phyloP scores from a whole-genome alignment of 2,113 vertebrate species.

The Corynorhinus townsendii region DNA sequence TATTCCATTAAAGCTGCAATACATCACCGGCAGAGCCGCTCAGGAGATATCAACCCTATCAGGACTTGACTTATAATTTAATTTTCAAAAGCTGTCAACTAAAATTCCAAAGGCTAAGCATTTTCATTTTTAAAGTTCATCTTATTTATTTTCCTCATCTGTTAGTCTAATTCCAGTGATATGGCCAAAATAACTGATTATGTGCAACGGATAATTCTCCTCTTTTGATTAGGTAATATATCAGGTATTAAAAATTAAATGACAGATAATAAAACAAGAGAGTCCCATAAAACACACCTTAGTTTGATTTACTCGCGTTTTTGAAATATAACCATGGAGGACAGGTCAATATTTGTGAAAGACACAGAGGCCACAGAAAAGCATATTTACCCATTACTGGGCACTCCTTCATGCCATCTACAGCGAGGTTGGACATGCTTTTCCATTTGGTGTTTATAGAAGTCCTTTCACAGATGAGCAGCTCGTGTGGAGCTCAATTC shows the following conservation, averaged over 20 bases:
- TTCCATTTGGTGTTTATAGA: slow-evolving; percentile 15
- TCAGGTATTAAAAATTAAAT: slow-evolving; percentile 90
- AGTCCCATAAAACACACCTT: slow-evolving; percentile 76
- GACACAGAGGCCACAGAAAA: slow-evolving; percentile 47
- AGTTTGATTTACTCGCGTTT: slow-evolving; percentile 78
- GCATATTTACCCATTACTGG: neutral
- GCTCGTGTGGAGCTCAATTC: neutral
- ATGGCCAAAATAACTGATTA: slow-evolving; percentile 87
- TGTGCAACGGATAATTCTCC: slow-evolving; percentile 83
- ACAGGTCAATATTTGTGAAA: slow-evolving; percentile 71
- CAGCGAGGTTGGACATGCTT: neutral
- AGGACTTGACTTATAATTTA: slow-evolving; percentile 87
- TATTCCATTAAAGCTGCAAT: slow-evolving; percentile 88
- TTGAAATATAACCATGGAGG: slow-evolving; percentile 70
- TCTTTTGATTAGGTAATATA: slow-evolving; percentile 87
- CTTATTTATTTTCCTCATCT: slow-evolving; percentile 89
- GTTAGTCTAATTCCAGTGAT: slow-evolving; percentile 86
- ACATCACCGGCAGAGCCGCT: slow-evolving; percentile 86
- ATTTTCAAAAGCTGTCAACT: slow-evolving; percentile 89
- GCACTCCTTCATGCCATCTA: neutral
- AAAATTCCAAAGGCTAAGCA: slow-evolving; percentile 88
- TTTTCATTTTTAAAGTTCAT: slow-evolving; percentile 89
- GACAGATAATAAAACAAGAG: slow-evolving; percentile 85
- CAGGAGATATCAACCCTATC: slow-evolving; percentile 87
- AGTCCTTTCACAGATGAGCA: slow-evolving; percentile 40